These are phyloP conservation scores for Tinea trinotella DNA, from an alignment of 2,888 invertebrate genomes.

Conservation along the genomic window DNA sequence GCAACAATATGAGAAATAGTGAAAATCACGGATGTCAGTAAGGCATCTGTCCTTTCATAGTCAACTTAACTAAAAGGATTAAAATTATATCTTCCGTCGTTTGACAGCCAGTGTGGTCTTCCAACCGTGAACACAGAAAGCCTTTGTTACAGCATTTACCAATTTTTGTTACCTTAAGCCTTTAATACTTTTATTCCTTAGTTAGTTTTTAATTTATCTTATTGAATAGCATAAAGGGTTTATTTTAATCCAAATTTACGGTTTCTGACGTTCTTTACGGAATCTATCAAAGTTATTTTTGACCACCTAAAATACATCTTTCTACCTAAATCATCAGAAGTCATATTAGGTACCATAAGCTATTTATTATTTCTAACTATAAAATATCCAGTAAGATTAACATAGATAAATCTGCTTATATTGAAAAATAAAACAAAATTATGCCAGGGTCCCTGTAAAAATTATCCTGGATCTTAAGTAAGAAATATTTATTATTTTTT, in stretches of 20 bases:
- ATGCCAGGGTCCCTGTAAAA: too few species aligned
- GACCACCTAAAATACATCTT: too few species aligned
- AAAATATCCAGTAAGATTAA: too few species aligned
- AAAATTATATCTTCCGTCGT: constrained; percentile 70
- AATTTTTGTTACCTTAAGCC: constrained; percentile 65
- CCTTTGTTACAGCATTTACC: constrained; percentile 52
- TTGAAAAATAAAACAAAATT: too few species aligned
- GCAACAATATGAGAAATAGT: constrained; percentile 21
- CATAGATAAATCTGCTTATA: too few species aligned
- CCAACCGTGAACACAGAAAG: constrained; percentile 60
- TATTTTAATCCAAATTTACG: constrained; percentile 45
- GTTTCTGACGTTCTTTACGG: too few species aligned
- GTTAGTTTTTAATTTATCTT: constrained; percentile 62
- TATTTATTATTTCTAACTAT: too few species aligned
- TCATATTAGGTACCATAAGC: too few species aligned
- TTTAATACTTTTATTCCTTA: constrained; percentile 67
- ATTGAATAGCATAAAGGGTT: constrained; percentile 54
- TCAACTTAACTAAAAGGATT: constrained; percentile 73
- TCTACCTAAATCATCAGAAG: too few species aligned
- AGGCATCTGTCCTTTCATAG: constrained; percentile 68
- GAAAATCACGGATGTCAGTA: constrained; percentile 52
- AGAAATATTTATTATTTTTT: too few species aligned
- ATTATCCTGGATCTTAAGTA: too few species aligned
- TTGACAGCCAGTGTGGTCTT: constrained; percentile 67
- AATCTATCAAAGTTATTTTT: too few species aligned